A percentile compares a stretch with the other conserved stretches of the same genome.
Evolutionary conservation across 2,113 vertebrate genomes (phyloP).

Genomic region (Gracilinanus agilis): DNA sequence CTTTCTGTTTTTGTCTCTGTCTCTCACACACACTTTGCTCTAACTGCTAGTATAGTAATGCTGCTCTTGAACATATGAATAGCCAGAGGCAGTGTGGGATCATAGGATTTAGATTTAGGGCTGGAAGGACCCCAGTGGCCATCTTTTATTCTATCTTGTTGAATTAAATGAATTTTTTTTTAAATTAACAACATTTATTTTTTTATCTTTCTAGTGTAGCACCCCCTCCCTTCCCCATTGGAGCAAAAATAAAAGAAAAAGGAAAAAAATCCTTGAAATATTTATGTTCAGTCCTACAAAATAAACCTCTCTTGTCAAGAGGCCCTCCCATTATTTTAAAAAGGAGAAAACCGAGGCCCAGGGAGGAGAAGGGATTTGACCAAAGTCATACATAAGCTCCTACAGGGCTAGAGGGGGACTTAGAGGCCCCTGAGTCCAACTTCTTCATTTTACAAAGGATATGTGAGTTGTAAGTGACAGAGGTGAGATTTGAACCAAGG

Average conservation of each 20-base stretch:
- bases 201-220: neutral
- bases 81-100: neutral
- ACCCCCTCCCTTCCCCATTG: neutral
- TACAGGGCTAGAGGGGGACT: neutral
- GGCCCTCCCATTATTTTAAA: neutral
- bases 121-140: neutral
- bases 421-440: neutral
- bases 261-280: neutral
- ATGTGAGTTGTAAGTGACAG: neutral
- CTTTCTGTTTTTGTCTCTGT: no score
- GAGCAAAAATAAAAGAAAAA: neutral
- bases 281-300: neutral
- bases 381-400: neutral
- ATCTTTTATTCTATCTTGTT: neutral
- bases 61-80: neutral
- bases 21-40: neutral
- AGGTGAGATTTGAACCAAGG: neutral
- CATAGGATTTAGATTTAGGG: neutral
- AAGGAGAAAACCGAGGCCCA: neutral
- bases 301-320: neutral
- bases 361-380: neutral
- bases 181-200: neutral
- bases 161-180: neutral
- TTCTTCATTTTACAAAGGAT: neutral
- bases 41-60: neutral